Base-by-base conservation (phyloP, 2,888 invertebrate species). In the Ferdinandea cuprea region DNA sequence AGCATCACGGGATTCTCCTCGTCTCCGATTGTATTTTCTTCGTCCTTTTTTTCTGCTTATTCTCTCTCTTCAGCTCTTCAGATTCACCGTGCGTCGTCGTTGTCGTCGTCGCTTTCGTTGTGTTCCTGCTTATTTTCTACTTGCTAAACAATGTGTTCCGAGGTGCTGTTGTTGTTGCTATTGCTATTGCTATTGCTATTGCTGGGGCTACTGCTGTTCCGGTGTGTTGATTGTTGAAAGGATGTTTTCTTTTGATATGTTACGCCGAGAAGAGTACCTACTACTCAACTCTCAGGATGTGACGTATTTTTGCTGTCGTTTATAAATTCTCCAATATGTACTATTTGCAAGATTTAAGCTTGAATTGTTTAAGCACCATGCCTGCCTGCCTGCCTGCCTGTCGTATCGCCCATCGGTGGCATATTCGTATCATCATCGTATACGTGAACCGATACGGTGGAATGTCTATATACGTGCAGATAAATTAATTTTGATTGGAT, bases 231-330 rank as follows among this genome's bases (percentile, higher is more conserved):
- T 79, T 79, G 79, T 79, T 79, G 73, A 79, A 80, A 80, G 80
- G 76, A 76, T 80, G 80, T 69, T 80, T 80, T 80, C 80, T 80
- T 80, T 80, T 80, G 80, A 80, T 76, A 80, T 80, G 80, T 80
- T 80, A 76, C 80, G 76, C 76, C 32, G 59, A 66, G 59, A 42
- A 46, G 40, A 25, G n/a, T n/a, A n/a, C n/a, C n/a, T n/a, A 66
- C 15, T 28, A 42, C 56, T 58, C 48, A 25, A 5, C 46, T 17
- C 35, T 50, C 35, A 66, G 42, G 66, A 79, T 61, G 74, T 73
- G 79, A 74, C 74, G 73, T 61, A 73, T 63, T 40, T 71, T 50
- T 58, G 52, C 37, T 50, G 58, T 44, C 50, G 21, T 71, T 30
- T 40, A 52, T 52, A 69, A 54, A 54, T 50, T 50, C 73, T 46